These are phyloP conservation scores for Apantesis nais DNA, from an alignment of 2,888 invertebrate species.

Conservation along the genomic window DNA sequence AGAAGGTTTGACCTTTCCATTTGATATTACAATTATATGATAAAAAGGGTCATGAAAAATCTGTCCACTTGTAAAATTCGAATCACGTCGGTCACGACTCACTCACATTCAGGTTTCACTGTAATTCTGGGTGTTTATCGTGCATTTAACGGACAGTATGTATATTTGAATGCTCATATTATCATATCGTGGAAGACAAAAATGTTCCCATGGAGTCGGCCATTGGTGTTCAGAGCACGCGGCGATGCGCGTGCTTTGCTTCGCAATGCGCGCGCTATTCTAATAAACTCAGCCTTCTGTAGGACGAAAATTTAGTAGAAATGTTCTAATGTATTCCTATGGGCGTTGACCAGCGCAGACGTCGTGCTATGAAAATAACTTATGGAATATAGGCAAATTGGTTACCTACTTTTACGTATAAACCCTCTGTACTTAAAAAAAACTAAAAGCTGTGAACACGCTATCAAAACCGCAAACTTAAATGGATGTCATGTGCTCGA, in stretches of 20 bases:
- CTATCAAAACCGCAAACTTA: slow-evolving; percentile 42
- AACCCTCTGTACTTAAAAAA: slow-evolving; percentile 31
- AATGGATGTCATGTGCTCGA: slow-evolving; percentile 63
- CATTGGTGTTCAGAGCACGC: slow-evolving; percentile 81
- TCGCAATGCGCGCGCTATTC: slow-evolving; percentile 80
- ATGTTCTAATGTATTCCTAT: slow-evolving; percentile 84
- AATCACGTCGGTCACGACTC: slow-evolving; percentile 80
- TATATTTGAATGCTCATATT: slow-evolving; percentile 86
- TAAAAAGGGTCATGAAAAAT: slow-evolving; percentile 70
- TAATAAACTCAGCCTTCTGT: slow-evolving; percentile 85
- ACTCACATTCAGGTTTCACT: slow-evolving; percentile 83
- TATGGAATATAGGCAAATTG: slow-evolving; percentile 59
- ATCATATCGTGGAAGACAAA: slow-evolving; percentile 86
- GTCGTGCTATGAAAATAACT: slow-evolving; percentile 52
- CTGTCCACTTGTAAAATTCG: slow-evolving; percentile 75
- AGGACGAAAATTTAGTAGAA: slow-evolving; percentile 86
- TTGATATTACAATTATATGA: slow-evolving; percentile 59
- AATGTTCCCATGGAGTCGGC: slow-evolving; percentile 83
- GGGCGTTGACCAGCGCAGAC: slow-evolving; percentile 80
- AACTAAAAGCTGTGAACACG: slow-evolving; percentile 45
- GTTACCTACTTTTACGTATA: slow-evolving; percentile 42
- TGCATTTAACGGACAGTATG: slow-evolving; percentile 86
- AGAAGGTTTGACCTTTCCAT: slow-evolving; percentile 2
- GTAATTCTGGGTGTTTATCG: slow-evolving; percentile 86
- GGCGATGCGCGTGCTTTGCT: slow-evolving; percentile 76